Conservation (phyloP, 2,888 invertebrate genomes). For the Melanostoma scalare region DNA sequence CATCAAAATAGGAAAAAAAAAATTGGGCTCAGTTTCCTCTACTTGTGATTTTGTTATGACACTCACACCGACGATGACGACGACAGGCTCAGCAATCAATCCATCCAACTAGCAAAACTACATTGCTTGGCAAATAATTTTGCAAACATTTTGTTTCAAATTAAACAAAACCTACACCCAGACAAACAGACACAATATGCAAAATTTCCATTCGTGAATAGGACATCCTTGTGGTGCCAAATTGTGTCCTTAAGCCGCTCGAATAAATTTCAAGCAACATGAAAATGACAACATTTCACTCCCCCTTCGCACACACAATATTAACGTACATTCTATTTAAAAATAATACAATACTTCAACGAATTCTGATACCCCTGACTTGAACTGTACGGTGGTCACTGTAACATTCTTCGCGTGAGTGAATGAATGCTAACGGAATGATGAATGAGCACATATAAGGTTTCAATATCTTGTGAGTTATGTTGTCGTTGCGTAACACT, state of each 20-base stretch:
- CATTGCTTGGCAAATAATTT: constrained; percentile 57
- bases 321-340: too few relatives aligned
- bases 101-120: constrained; percentile 49
- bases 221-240: not conserved
- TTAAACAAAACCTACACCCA: constrained; percentile 36
- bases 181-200: constrained; percentile 13
- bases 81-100: constrained; percentile 43
- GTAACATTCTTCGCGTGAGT: constrained; percentile 67
- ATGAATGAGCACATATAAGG: constrained; percentile 69
- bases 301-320: too few relatives aligned
- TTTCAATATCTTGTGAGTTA: constrained; percentile 58
- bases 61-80: not conserved
- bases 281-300: constrained; percentile 2
- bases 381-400: constrained; percentile 48
- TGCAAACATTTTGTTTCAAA: constrained; percentile 49
- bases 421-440: constrained; percentile 63
- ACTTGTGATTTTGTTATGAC: constrained; percentile 36
- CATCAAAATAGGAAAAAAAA: constrained; percentile 29
- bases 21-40: constrained; percentile 30
- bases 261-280: not conserved
- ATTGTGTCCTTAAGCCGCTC: too few relatives aligned
- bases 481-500: constrained; percentile 40
- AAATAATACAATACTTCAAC: constrained; percentile 5
- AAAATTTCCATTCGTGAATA: constrained; percentile 1
- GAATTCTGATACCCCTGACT: constrained; percentile 41